phyloP scores from a whole-genome alignment of 1,140 invertebrate genomes.

The Drosophila truncata region DNA sequence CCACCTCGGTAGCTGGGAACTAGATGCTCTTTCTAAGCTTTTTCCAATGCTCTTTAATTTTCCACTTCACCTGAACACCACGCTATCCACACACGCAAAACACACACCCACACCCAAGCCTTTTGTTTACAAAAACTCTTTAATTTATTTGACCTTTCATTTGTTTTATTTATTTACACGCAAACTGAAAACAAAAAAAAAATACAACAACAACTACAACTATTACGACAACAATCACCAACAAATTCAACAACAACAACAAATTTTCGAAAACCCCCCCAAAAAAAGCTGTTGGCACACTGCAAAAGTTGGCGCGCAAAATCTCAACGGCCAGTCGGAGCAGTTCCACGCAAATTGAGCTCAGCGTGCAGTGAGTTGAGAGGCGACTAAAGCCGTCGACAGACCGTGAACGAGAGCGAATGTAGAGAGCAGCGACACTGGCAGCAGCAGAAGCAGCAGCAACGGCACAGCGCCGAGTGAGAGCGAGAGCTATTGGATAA shows the following conservation, averaged over 20 bases:
- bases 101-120: conserved; percentile 7
- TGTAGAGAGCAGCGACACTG: conserved; percentile 38
- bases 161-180: conserved; percentile 80
- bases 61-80: conserved; percentile 5
- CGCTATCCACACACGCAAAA: conserved; percentile 11
- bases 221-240: conserved; percentile 43
- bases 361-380: conserved; percentile 70
- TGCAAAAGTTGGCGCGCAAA: conserved; percentile 85
- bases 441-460: conserved; percentile 40
- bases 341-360: conserved; percentile 82
- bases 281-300: conserved; percentile 79
- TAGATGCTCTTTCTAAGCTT: conserved; percentile 30
- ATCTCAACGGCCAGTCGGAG: conserved; percentile 82
- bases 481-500: conserved; percentile 27
- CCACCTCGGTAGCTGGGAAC: conserved; percentile 23
- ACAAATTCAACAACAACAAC: conserved; percentile 45
- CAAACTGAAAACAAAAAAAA: conserved; percentile 54
- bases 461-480: conserved; percentile 22
- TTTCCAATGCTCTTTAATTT: conserved; percentile 42
- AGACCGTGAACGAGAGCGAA: conserved; percentile 43
- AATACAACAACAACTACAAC: conserved; percentile 39
- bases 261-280: conserved; percentile 33
- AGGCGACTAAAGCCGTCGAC: conserved; percentile 5
- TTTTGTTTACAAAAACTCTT: conserved; percentile 35
- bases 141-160: conserved; percentile 75